phyloP scores from a whole-genome alignment of 2,113 vertebrate genomes.

The Galemys pyrenaicus region DNA sequence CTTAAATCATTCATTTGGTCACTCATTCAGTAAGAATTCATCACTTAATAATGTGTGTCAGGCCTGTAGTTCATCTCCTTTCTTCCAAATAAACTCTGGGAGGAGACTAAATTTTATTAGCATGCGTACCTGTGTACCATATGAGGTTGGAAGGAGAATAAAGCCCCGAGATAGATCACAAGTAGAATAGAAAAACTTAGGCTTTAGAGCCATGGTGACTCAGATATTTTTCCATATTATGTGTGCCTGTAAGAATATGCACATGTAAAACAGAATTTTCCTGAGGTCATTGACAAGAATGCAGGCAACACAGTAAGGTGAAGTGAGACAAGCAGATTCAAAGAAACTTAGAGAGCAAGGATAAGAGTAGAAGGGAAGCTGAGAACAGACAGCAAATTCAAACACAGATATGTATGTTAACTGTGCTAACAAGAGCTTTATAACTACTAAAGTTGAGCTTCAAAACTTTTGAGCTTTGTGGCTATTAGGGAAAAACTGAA shows the following conservation, averaged over 20 bases:
- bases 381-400: not conserved
- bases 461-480: not conserved
- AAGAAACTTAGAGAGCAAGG: not conserved
- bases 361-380: not conserved
- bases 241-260: not conserved
- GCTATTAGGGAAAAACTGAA: not conserved
- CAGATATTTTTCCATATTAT: not conserved
- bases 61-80: not conserved
- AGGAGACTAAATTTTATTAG: slow-evolving; percentile 27
- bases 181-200: not conserved
- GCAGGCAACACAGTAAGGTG: not conserved
- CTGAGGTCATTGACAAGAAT: not conserved
- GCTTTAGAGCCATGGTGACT: not conserved
- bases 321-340: not conserved
- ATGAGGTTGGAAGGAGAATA: not conserved
- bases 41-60: not conserved
- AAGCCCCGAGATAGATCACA: not conserved
- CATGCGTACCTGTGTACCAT: not conserved
- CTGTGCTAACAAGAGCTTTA: not conserved
- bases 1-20: slow-evolving; percentile 32
- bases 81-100: not conserved
- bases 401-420: not conserved
- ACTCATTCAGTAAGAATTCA: not conserved
- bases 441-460: not conserved
- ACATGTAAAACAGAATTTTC: not conserved